Percentiles rank a stretch among this genome's conserved stretches.
These are phyloP conservation scores for Epinephelus lanceolatus DNA, from an alignment of 2,113 vertebrate genomes.

Conservation along the genomic window DNA sequence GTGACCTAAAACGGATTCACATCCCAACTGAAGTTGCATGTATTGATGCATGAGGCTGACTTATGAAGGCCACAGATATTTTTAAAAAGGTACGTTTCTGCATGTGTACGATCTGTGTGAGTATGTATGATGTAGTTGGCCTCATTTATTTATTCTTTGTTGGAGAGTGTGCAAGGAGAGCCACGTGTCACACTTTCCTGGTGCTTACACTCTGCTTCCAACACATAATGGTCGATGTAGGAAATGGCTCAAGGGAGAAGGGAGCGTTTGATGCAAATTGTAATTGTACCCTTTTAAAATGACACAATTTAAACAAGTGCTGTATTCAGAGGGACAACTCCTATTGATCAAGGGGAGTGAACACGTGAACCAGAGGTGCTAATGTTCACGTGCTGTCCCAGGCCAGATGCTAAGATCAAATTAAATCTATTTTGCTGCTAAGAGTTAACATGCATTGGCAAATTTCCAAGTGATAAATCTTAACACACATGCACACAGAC, in stretches of 20 bases:
- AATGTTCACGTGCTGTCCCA: background rate
- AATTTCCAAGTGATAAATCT: background rate
- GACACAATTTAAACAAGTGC: background rate
- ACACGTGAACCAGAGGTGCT: too few species aligned
- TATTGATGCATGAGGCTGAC: constrained; percentile 32
- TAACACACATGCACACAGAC: too few species aligned
- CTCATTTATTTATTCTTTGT: constrained; percentile 25
- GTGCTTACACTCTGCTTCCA: background rate
- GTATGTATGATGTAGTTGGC: background rate
- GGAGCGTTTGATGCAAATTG: background rate
- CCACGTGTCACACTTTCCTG: background rate
- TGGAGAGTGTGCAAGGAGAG: background rate
- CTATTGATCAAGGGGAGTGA: background rate
- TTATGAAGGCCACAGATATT: constrained; percentile 49
- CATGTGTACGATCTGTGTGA: background rate
- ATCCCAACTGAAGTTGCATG: constrained; percentile 8
- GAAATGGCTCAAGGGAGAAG: background rate
- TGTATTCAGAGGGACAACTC: background rate
- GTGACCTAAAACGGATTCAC: background rate
- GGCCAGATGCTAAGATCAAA: too few species aligned
- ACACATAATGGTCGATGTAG: background rate
- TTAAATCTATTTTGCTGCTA: too few species aligned
- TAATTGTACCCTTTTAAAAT: background rate
- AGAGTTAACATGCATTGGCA: background rate
- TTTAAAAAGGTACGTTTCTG: background rate